Percentiles rank a stretch among this genome's conserved stretches.
Evolutionary conservation across 2,113 vertebrate species (phyloP).

Genomic region (Sylvia atricapilla): DNA sequence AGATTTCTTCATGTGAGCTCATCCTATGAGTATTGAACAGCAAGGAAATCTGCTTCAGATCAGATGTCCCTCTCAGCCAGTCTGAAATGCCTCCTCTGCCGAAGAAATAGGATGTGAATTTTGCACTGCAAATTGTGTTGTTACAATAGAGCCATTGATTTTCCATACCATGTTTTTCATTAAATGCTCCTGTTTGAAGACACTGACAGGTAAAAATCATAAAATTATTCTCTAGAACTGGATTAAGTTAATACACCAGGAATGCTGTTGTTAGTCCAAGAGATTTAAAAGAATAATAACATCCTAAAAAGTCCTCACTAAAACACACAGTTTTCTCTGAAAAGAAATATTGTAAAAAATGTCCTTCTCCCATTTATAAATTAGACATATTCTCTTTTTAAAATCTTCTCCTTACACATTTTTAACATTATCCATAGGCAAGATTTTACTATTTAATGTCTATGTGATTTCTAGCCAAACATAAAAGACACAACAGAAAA

Average conservation of each 20-base stretch:
- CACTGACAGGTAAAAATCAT: neutral
- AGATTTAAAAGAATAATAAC: neutral
- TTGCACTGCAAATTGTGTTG: neutral
- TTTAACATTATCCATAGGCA: neutral
- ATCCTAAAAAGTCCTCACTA: neutral
- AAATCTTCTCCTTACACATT: neutral
- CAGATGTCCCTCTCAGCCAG: neutral
- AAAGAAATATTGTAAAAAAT: neutral
- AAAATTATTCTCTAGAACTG: neutral
- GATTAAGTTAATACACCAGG: neutral
- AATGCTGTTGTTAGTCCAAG: neutral
- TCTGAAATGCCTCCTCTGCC: neutral
- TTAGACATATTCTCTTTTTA: neutral
- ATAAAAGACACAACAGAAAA: neutral
- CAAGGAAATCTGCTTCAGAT: constrained; percentile 3
- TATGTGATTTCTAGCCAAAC: neutral
- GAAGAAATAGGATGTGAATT: neutral
- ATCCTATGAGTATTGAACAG: neutral
- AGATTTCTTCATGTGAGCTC: neutral
- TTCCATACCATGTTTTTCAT: neutral
- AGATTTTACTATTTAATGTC: neutral
- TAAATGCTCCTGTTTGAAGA: neutral
- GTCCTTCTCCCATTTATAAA: neutral
- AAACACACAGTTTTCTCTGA: neutral
- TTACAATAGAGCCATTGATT: neutral